Evolutionary conservation across 2,797 vertebrate species (phyloP).

Genomic region (Cuculus canorus): DNA sequence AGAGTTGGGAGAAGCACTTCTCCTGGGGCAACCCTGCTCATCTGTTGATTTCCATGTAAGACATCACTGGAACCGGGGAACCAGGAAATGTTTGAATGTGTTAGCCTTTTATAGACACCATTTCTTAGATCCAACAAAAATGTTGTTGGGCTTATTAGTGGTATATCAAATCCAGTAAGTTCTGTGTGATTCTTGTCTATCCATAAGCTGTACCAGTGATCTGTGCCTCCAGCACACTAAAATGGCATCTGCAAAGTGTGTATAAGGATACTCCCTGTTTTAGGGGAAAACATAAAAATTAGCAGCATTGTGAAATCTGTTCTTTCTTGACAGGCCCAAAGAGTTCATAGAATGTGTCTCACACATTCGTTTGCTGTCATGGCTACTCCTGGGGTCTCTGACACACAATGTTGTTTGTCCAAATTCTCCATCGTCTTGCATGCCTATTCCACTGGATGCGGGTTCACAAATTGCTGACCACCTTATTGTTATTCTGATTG

Average conservation of each 20-base stretch:
- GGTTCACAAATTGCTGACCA: constrained; percentile 98
- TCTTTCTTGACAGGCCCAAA: constrained; percentile 86
- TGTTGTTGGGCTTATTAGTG: not conserved
- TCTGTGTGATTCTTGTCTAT: not conserved
- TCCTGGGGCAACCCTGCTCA: not conserved
- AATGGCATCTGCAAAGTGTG: not conserved
- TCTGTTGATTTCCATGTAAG: not conserved
- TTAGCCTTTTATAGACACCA: not conserved
- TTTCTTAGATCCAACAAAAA: not conserved
- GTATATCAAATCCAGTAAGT: not conserved
- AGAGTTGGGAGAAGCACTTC: not conserved
- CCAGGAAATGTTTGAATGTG: not conserved
- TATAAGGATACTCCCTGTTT: not conserved
- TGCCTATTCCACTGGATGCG: constrained; percentile 96
- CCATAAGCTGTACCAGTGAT: not conserved
- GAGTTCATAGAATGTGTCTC: constrained; percentile 99
- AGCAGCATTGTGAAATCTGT: not conserved
- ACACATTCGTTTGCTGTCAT: constrained; percentile 96
- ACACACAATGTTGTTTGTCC: constrained; percentile 95
- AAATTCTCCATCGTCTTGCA: constrained; percentile 90
- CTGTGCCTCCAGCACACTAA: not conserved
- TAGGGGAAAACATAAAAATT: not conserved
- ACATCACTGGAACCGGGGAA: not conserved
- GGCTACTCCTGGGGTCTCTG: constrained; percentile 96
- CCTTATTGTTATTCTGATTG: constrained; percentile 98